Evolutionary conservation across 2,888 invertebrate genomes (phyloP).

Genomic region (Xylota sylvarum): DNA sequence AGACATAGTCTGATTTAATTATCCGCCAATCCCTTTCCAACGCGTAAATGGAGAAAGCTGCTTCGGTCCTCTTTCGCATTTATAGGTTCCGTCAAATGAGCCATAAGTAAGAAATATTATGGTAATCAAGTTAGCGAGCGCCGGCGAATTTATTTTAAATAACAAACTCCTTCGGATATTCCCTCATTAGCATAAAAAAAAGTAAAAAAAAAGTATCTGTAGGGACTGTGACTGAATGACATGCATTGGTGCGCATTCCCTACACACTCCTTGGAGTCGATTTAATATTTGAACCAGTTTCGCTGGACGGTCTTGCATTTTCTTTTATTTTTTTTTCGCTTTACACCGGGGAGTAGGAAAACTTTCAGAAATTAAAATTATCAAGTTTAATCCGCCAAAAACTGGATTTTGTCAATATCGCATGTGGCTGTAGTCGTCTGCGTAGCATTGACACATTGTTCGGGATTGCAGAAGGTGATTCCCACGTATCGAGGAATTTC

Average conservation of each 20-base stretch:
- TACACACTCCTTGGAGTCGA: constrained; percentile 16
- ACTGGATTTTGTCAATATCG: constrained; percentile 61
- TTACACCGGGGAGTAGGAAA: constrained; percentile 45
- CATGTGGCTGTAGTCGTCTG: constrained; percentile 10
- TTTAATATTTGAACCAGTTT: constrained; percentile 52
- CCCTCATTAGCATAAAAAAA: constrained; percentile 14
- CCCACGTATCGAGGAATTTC: constrained; percentile 23
- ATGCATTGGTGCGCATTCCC: not conserved
- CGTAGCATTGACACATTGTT: constrained; percentile 34
- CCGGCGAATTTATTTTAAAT: constrained; percentile 2
- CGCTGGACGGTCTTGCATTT: constrained; percentile 28
- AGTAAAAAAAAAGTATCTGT: not conserved
- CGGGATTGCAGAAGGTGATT: constrained; percentile 30
- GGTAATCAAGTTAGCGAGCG: not conserved
- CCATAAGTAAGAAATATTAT: not conserved
- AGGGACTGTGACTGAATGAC: not conserved
- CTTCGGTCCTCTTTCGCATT: not conserved
- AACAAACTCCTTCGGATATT: constrained; percentile 8
- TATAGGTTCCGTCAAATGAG: not conserved
- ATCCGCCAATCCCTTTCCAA: constrained; percentile 6
- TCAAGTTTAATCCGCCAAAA: constrained; percentile 69
- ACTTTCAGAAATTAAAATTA: constrained; percentile 72
- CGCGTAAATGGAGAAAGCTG: constrained; percentile 6
- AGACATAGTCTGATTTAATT: not conserved
- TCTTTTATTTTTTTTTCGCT: constrained; percentile 17